Percentiles rank a stretch among this genome's conserved stretches.
Evolutionary conservation across 1,140 invertebrate species (phyloP).

Genomic region (Rhysida immarginata): DNA sequence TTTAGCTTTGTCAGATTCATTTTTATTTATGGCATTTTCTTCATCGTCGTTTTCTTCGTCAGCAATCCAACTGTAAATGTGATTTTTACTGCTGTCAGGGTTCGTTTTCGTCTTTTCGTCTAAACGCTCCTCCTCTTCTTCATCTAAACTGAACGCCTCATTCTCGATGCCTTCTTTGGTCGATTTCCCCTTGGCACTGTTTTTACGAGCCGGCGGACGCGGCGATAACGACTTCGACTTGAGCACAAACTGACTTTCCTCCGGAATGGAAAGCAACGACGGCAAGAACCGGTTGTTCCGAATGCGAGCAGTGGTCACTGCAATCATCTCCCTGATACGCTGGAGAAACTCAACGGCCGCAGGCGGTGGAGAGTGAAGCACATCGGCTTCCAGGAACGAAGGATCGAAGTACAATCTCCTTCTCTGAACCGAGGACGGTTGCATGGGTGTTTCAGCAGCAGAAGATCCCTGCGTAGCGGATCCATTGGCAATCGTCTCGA

Average conservation of each 20-base stretch:
- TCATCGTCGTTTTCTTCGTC: background rate
- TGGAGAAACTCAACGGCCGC: slow-evolving; percentile 68
- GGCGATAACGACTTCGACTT: too few species aligned
- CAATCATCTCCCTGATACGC: slow-evolving; percentile 74
- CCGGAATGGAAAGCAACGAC: slow-evolving; percentile 58
- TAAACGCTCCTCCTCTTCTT: background rate
- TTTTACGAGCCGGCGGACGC: too few species aligned
- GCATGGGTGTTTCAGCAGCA: too few species aligned
- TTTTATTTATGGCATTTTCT: too few species aligned
- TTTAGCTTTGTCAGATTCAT: too few species aligned
- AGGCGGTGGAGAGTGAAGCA: slow-evolving; percentile 65
- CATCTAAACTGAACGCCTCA: background rate
- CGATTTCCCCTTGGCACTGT: too few species aligned
- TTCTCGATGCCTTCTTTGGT: background rate
- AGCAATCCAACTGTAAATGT: background rate
- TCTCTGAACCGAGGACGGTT: too few species aligned
- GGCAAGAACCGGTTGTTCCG: slow-evolving; percentile 59
- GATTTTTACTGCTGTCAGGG: background rate
- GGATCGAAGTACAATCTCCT: slow-evolving; percentile 69
- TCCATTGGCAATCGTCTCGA: too few species aligned
- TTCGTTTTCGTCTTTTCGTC: background rate
- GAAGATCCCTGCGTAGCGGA: too few species aligned
- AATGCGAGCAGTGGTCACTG: slow-evolving; percentile 74
- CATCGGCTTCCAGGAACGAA: slow-evolving; percentile 68
- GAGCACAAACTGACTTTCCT: slow-evolving; percentile 45